Conservation (phyloP, 2,113 vertebrate species). For the Platysternon megacephalum region DNA sequence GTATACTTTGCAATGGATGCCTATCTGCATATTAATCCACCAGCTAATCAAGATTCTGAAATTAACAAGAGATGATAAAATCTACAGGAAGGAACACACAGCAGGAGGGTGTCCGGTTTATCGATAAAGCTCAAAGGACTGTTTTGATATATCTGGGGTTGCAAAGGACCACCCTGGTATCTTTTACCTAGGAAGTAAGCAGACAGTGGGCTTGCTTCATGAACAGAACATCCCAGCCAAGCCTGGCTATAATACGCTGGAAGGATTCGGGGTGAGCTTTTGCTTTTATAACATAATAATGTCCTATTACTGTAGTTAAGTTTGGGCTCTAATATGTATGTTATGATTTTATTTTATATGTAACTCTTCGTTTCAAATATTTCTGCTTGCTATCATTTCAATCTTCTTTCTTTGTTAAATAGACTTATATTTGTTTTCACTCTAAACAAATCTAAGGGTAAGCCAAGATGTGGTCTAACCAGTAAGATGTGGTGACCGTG, state of each 20-base stretch:
- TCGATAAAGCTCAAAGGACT: background rate
- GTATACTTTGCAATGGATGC: background rate
- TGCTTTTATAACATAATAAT: background rate
- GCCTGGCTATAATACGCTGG: background rate
- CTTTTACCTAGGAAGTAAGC: background rate
- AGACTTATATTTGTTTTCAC: background rate
- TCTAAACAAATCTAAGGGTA: background rate
- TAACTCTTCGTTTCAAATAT: background rate
- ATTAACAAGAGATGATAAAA: background rate
- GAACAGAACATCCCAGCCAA: background rate
- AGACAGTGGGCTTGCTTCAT: background rate
- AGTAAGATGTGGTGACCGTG: background rate
- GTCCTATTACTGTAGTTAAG: background rate
- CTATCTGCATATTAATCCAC: too few relatives aligned
- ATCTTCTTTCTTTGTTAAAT: background rate
- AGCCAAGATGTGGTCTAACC: background rate
- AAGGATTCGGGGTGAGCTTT: background rate
- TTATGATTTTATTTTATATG: background rate
- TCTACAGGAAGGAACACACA: background rate
- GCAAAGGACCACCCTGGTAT: background rate
- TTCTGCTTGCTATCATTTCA: background rate
- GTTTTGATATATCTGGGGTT: background rate
- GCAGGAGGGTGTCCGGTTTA: background rate
- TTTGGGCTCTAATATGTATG: background rate
- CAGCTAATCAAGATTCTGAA: too few relatives aligned